Evolutionary conservation across 2,797 vertebrate species (phyloP), one percentile per base, ranked within the genome.

Genomic region (Myotis vivesi): DNA sequence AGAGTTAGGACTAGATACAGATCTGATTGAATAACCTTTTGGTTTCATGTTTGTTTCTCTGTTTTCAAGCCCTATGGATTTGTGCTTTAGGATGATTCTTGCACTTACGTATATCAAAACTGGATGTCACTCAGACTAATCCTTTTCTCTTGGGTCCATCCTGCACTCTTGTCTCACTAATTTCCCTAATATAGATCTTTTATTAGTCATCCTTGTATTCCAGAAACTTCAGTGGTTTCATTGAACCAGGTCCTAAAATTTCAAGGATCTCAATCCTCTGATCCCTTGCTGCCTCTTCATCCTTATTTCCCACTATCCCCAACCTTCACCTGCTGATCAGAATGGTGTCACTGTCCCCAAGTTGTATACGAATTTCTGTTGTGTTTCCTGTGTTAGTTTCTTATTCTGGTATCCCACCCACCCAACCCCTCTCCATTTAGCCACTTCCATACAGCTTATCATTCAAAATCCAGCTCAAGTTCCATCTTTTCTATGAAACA

Each of bases 381-480:
- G 49, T 36, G 36, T 11, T 38, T 59, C 17, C 46, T 87, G 1
- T 17, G 76, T 41, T 38, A 22, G 11, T 38, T 59, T 11, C 53
- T 83, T 75, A 22, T 51, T 64, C 33, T 62, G 17, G 25, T 51
- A 41, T 81, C 57, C 12, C 28, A 51, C 22, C 46, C 0, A 25
- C 44, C 11, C 1, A 8, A 5, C 8, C 73, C 22, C 64, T 46
- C 15, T 72, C n/a, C 81, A 33, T 9, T 57, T 59, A 80, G 30
- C 25, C 19, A 30, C 28, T 87, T 36, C 30, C 5, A 28, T 38
- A 23, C 2, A 72, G 20, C 11, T 57, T 23, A 57, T 38, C 68
- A 73, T 53, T 95, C 53, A 77, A 84, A 92, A 68, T 85, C 59
- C 44, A 88, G 46, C 85, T 87, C 53, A 76, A 72, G 38, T 22